Conservation (phyloP, 2,888 invertebrate species). For the Slavum lentiscoides region DNA sequence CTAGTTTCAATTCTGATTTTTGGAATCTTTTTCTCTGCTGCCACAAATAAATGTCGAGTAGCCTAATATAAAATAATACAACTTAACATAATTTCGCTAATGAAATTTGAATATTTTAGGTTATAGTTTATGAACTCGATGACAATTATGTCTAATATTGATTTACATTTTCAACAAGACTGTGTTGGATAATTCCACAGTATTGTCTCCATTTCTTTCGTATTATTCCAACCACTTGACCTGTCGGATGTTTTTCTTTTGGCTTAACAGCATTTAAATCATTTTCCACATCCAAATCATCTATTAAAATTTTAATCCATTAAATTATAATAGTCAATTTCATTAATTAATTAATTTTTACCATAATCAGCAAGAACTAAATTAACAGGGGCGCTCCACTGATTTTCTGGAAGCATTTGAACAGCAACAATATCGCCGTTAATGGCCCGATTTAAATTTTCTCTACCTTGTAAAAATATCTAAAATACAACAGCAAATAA, state of each 20-base stretch:
- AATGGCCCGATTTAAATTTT: constrained; percentile 87
- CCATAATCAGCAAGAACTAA: constrained; percentile 66
- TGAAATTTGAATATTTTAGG: background rate
- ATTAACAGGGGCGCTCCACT: constrained; percentile 91
- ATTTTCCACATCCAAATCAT: constrained; percentile 55
- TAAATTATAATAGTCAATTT: background rate
- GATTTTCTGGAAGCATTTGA: constrained; percentile 80
- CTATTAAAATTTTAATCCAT: constrained; percentile 25
- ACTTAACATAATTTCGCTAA: background rate
- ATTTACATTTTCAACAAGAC: constrained; percentile 68
- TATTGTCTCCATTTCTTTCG: constrained; percentile 96
- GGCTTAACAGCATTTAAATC: constrained; percentile 55
- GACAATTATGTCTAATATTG: background rate
- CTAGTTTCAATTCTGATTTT: constrained; percentile 94
- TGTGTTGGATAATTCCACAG: constrained; percentile 90
- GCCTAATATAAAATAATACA: constrained; percentile 58
- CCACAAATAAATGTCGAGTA: constrained; percentile 83
- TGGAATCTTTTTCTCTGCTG: constrained; percentile 91
- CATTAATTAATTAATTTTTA: constrained; percentile 54
- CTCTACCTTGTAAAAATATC: constrained; percentile 83
- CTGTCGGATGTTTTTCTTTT: constrained; percentile 66
- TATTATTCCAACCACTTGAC: constrained; percentile 89
- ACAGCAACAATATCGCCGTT: constrained; percentile 94
- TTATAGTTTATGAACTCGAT: background rate
- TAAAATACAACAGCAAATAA: constrained; percentile 58